Percentiles rank a stretch among this genome's conserved stretches.
phyloP scores from a whole-genome alignment of 2,888 invertebrate species.

The Acrobasis suavella region DNA sequence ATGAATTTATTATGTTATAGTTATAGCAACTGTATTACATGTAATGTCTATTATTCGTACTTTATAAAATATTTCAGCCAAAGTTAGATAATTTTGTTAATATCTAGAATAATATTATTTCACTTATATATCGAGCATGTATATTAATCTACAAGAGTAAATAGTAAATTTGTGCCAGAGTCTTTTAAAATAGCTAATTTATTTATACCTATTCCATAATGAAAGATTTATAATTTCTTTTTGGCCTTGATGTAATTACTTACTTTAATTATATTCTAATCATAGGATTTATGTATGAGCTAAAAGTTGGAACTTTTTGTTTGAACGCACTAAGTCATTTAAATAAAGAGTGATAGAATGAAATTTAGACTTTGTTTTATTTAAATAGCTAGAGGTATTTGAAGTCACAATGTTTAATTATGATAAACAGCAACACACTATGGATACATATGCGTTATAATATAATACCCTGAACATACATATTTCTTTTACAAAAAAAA shows the following conservation, averaged over 20 bases:
- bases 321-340: slow-evolving; percentile 64
- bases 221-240: not conserved
- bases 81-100: slow-evolving; percentile 52
- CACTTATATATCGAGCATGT: slow-evolving; percentile 8
- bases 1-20: slow-evolving; percentile 22
- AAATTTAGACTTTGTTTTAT: slow-evolving; percentile 5
- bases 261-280: not conserved
- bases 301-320: slow-evolving; percentile 27
- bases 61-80: slow-evolving; percentile 51
- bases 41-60: slow-evolving; percentile 25
- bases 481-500: no score
- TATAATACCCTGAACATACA: no score
- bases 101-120: slow-evolving; percentile 23
- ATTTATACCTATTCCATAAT: slow-evolving; percentile 20
- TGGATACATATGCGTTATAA: no score
- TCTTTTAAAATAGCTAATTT: slow-evolving; percentile 12
- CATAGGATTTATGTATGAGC: not conserved
- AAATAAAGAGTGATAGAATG: slow-evolving; percentile 28
- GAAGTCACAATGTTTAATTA: no score
- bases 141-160: slow-evolving; percentile 7
- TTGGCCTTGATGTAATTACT: not conserved
- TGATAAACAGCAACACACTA: no score
- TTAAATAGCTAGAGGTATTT: not conserved
- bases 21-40: not conserved
- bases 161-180: slow-evolving; percentile 25